Evolutionary conservation across 2,113 vertebrate species (phyloP).

Genomic region (Chrysochloris asiatica): DNA sequence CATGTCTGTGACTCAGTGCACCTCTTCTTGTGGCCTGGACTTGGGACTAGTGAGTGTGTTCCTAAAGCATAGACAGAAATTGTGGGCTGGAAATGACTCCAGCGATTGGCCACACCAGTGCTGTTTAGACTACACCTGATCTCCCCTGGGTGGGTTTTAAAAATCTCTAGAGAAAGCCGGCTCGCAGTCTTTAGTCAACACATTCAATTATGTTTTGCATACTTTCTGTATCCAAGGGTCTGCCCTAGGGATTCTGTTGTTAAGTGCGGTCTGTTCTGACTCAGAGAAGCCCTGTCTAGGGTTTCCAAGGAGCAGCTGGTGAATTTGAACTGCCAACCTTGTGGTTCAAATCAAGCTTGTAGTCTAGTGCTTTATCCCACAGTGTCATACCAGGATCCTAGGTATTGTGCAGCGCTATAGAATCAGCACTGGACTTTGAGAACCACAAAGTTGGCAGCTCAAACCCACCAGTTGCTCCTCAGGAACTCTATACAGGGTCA

Average conservation of each 20-base stretch:
- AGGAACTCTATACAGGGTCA: no score
- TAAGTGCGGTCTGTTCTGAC: no score
- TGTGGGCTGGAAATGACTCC: not conserved
- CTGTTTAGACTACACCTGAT: not conserved
- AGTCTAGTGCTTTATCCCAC: no score
- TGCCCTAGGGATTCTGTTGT: not conserved
- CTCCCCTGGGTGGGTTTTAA: not conserved
- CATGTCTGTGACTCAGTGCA: not conserved
- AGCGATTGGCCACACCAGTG: accelerated
- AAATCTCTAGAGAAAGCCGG: not conserved
- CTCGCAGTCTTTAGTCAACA: not conserved
- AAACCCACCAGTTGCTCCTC: no score
- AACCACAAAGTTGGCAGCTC: no score
- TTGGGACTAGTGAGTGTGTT: accelerated
- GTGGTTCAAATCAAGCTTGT: no score
- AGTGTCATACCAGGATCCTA: no score
- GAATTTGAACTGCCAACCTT: no score
- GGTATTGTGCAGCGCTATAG: no score
- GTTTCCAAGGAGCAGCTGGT: no score
- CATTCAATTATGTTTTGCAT: not conserved
- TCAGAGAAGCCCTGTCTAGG: no score
- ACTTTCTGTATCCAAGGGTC: not conserved
- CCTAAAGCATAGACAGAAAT: not conserved
- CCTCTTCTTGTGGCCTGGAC: not conserved
- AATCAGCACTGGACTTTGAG: no score